These are phyloP conservation scores for Drosophila nigrodunni DNA, from an alignment of 1,140 invertebrate genomes.

Conservation along the genomic window DNA sequence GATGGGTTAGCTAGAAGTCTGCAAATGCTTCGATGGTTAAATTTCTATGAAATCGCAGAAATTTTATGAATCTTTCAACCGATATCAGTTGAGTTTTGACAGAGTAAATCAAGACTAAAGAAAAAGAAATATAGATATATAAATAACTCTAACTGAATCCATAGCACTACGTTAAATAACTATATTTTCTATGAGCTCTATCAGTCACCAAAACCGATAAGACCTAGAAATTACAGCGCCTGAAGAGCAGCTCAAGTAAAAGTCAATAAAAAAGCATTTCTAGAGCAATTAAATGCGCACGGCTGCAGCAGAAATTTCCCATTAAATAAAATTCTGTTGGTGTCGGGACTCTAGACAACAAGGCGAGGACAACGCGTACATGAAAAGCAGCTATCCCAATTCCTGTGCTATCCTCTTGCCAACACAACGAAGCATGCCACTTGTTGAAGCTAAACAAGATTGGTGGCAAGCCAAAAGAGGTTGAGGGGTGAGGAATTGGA, in stretches of 20 bases:
- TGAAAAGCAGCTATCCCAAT: constrained; percentile 22
- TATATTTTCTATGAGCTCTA: no score
- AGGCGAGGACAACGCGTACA: constrained; percentile 22
- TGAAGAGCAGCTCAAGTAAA: constrained; percentile 67
- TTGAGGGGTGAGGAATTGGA: no score
- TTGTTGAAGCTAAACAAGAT: constrained; percentile 69
- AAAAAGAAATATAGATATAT: no score
- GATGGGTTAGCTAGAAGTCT: background rate
- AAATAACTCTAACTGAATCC: no score
- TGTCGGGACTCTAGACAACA: constrained; percentile 54
- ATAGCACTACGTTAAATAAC: no score
- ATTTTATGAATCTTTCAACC: no score
- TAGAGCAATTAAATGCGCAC: constrained; percentile 70
- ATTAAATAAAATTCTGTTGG: constrained; percentile 71
- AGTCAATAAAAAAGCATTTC: constrained; percentile 81
- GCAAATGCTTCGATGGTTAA: background rate
- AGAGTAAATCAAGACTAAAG: no score
- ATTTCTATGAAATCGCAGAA: no score
- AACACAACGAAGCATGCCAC: constrained; percentile 60
- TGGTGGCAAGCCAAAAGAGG: background rate
- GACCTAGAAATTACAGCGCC: constrained; percentile 11
- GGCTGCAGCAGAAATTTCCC: constrained; percentile 64
- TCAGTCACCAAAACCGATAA: background rate
- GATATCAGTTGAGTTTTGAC: no score
- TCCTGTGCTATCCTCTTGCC: background rate